Conservation (phyloP, 1,140 invertebrate species). For the Aricia agestis region DNA sequence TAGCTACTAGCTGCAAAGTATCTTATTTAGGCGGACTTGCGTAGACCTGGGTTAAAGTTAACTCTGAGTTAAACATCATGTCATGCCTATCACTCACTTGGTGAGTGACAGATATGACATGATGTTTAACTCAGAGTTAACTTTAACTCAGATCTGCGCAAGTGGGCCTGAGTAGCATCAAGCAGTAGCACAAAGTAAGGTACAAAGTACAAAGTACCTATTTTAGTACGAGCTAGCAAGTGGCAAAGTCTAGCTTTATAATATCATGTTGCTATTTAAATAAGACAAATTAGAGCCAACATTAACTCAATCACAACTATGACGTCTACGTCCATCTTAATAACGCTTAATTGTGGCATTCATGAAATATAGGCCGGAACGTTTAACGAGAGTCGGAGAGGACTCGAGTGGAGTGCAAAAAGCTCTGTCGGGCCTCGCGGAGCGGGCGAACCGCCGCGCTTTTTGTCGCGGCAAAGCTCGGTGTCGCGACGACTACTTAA, state of each 20-base stretch:
- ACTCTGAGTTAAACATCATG: no score
- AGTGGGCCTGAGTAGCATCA: no score
- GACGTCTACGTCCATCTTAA: neutral
- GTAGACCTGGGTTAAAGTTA: no score
- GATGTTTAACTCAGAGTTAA: no score
- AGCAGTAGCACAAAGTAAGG: neutral
- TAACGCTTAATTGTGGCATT: neutral
- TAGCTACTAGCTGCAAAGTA: neutral
- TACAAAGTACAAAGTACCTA: neutral
- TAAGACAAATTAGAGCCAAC: neutral
- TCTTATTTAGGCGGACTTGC: no score
- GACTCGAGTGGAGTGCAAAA: conserved; percentile 49
- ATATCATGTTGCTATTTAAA: neutral
- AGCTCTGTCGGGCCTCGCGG: conserved; percentile 42
- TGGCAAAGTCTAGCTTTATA: neutral
- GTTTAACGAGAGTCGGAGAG: conserved; percentile 44
- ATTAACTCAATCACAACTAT: neutral
- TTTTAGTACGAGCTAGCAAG: neutral
- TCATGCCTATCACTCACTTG: no score
- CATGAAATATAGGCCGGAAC: conserved; percentile 5
- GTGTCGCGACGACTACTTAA: conserved; percentile 58
- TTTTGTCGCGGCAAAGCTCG: conserved; percentile 62
- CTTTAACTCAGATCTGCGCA: no score
- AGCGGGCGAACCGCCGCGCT: conserved; percentile 57
- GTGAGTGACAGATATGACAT: no score